These are phyloP conservation scores for Aleiodes testaceus DNA, from an alignment of 2,888 invertebrate genomes.

Conservation along the genomic window DNA sequence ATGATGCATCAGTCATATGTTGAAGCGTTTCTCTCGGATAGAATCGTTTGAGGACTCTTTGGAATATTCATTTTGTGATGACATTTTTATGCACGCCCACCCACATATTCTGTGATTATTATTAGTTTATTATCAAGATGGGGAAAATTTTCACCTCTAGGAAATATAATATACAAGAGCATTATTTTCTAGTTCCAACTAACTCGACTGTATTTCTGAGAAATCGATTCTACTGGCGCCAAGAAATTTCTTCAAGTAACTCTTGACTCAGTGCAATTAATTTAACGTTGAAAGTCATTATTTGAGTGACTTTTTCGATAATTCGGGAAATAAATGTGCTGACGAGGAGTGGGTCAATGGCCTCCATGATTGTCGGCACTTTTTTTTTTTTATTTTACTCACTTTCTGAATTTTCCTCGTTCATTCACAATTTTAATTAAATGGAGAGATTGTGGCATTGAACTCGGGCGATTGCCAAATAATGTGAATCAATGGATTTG, in stretches of 20 bases:
- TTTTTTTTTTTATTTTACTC: conserved; percentile 48
- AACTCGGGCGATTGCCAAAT: conserved; percentile 46
- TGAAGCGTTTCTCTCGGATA: conserved; percentile 63
- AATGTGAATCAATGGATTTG: conserved; percentile 43
- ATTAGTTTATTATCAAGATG: too few species aligned
- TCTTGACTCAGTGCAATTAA: too few species aligned
- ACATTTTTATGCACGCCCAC: too few species aligned
- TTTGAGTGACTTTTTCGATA: conserved; percentile 17
- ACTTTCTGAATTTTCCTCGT: conserved; percentile 18
- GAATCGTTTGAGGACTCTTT: neutral
- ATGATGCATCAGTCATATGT: conserved; percentile 51
- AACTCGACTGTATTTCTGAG: too few species aligned
- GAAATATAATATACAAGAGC: too few species aligned
- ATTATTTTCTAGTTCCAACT: too few species aligned
- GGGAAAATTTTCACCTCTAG: neutral
- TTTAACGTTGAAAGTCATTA: neutral
- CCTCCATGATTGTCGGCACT: conserved; percentile 51
- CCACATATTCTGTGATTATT: too few species aligned
- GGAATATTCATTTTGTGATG: neutral
- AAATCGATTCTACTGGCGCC: too few species aligned
- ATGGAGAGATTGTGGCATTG: conserved; percentile 25
- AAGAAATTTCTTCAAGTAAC: too few species aligned
- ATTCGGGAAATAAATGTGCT: conserved; percentile 52
- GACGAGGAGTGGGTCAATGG: conserved; percentile 55
- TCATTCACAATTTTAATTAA: conserved; percentile 37